Evolutionary conservation across 1,140 invertebrate genomes (phyloP).

Genomic region (Scaptodrosophila lebanonensis): DNA sequence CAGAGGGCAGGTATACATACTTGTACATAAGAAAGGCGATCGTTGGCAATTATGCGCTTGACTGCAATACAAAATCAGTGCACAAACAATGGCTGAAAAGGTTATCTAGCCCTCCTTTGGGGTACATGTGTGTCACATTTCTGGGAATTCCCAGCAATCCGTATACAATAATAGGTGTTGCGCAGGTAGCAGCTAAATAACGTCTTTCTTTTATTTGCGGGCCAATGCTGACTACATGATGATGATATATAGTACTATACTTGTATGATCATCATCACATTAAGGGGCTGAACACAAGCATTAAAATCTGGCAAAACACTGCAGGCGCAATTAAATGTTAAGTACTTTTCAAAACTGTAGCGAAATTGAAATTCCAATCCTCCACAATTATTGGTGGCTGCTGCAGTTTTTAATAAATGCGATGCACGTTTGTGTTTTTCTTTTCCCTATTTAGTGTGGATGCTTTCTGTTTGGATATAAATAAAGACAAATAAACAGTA

Average conservation of each 20-base stretch:
- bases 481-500: constrained; percentile 58
- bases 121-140: constrained; percentile 26
- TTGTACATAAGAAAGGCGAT: constrained; percentile 1
- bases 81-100: not conserved
- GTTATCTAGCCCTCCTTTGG: constrained; percentile 6
- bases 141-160: constrained; percentile 42
- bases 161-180: constrained; percentile 6
- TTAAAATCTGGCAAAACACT: too few relatives aligned
- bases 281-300: too few relatives aligned
- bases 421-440: constrained; percentile 12
- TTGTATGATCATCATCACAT: too few relatives aligned
- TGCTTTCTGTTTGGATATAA: constrained; percentile 49
- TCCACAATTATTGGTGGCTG: not conserved
- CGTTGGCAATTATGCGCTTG: constrained; percentile 1
- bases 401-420: not conserved
- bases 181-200: constrained; percentile 28
- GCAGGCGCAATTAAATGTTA: constrained; percentile 58
- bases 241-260: too few relatives aligned
- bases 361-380: constrained; percentile 21
- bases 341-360: constrained; percentile 30
- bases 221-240: too few relatives aligned
- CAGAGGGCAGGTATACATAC: not conserved
- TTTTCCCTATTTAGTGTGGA: constrained; percentile 14
- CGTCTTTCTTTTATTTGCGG: too few relatives aligned
- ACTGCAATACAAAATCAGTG: constrained; percentile 6